Percentiles rank a stretch among this genome's conserved stretches.
Conservation (phyloP, 2,797 vertebrate species). For the Falco peregrinus region DNA sequence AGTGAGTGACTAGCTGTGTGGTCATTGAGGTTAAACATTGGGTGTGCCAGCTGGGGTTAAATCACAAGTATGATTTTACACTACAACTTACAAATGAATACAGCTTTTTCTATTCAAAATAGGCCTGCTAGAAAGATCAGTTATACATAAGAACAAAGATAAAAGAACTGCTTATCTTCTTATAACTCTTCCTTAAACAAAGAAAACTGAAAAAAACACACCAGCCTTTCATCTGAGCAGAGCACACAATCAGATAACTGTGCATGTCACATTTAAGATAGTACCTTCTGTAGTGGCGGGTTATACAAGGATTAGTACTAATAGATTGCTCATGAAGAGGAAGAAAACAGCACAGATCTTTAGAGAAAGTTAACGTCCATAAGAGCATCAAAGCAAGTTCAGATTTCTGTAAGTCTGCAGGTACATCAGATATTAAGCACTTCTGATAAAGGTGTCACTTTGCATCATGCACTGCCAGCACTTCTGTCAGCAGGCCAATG, state of each 20-base stretch:
- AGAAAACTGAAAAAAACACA: neutral
- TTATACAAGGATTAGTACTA: neutral
- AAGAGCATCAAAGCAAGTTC: fast-evolving
- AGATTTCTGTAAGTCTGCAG: neutral
- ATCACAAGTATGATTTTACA: neutral
- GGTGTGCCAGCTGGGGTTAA: no score
- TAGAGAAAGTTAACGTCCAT: neutral
- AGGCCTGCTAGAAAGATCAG: neutral
- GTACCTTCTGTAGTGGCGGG: neutral
- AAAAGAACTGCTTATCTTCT: neutral
- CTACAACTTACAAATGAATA: neutral
- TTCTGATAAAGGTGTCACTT: neutral
- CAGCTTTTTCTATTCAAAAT: neutral
- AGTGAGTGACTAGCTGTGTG: no score
- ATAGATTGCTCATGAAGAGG: fast-evolving
- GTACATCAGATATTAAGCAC: neutral
- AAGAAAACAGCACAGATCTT: neutral
- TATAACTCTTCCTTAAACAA: neutral
- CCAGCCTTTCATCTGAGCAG: neutral
- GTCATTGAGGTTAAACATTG: no score
- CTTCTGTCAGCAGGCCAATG: neutral
- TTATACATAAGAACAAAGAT: neutral
- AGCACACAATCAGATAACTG: neutral
- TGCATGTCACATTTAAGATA: neutral
- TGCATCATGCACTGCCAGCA: neutral